Evolutionary conservation across 2,797 vertebrate species (phyloP), one percentile per base, ranked within the genome.

Genomic region (Danio tinwini): DNA sequence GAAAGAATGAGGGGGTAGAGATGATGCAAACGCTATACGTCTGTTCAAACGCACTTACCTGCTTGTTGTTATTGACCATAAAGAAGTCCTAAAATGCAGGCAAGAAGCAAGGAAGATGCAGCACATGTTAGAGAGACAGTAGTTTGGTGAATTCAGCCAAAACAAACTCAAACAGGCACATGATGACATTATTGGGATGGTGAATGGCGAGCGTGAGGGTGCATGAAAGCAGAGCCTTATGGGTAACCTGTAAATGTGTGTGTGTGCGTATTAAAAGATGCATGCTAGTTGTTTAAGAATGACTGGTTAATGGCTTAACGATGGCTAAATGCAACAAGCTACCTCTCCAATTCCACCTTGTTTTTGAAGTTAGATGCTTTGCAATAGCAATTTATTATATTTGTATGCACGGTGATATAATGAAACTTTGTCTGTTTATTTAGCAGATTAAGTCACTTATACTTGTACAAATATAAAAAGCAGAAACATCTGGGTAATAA

Each of bases 71-170:
- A 96, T 93, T 96, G 95, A 95, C 96, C 95, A 95, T 93, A 95
- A 97, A 97, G 97, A 98, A 99, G 95, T 99, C 98, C 98, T 99
- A 96, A 89, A 93, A 96, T 73, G 93, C 96, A 96, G 92, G 95
- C 95, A 94, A 94, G 96, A 97, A 95, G 97, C 97, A 95, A 96
- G 95, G 94, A 94, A 95, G 91, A 94, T 86, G 92, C 88, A 81
- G 92, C 92, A 93, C 81, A 92, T 85, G 82, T 95, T 94, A 98
- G 95, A 96, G 90, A 94, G 90, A 90, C 90, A 91, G 94, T 94
- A 94, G 92, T 96, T 95, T 95, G 88, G 95, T 95, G 93, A 90
- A 93, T 85, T 91, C 94, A 94, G 95, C 92, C 87, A 91, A 87
- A 86, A 91, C 81, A 86, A 72, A 64, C 59, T 72, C 59, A 64